phyloP scores from a whole-genome alignment of 1,140 invertebrate species.

The Drusus annulatus region DNA sequence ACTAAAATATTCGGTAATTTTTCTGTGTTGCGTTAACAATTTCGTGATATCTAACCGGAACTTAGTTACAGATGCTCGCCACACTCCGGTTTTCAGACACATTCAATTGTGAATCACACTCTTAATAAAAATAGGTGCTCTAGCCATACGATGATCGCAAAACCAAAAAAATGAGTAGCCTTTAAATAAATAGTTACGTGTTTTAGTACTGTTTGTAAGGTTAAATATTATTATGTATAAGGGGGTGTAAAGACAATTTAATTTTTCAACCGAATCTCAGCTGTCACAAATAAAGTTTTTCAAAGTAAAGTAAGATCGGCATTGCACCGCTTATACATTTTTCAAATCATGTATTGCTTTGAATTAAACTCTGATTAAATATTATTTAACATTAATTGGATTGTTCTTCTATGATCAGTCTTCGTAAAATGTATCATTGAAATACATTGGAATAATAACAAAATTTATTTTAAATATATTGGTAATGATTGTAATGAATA shows the following conservation, averaged over 20 bases:
- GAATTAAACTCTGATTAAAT: too few species aligned
- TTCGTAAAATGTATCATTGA: too few species aligned
- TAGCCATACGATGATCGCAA: not conserved
- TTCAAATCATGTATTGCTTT: too few species aligned
- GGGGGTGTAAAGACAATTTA: not conserved
- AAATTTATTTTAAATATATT: too few species aligned
- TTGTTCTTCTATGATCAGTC: too few species aligned
- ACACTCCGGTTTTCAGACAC: not conserved
- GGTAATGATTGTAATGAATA: too few species aligned
- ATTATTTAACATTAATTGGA: too few species aligned
- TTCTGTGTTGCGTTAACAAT: not conserved
- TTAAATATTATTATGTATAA: not conserved
- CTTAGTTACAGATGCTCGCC: not conserved
- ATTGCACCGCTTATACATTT: not conserved
- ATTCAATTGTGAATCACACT: not conserved
- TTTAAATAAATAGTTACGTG: conserved; percentile 9
- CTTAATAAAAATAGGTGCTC: not conserved
- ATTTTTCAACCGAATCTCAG: not conserved
- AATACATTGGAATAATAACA: too few species aligned
- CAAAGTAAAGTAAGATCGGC: not conserved
- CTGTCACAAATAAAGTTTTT: too few species aligned
- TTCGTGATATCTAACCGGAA: not conserved
- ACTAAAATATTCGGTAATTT: not conserved
- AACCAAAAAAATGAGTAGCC: not conserved
- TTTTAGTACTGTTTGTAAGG: not conserved